phyloP scores from a whole-genome alignment of 2,888 invertebrate genomes.

The Miltochrista miniata region DNA sequence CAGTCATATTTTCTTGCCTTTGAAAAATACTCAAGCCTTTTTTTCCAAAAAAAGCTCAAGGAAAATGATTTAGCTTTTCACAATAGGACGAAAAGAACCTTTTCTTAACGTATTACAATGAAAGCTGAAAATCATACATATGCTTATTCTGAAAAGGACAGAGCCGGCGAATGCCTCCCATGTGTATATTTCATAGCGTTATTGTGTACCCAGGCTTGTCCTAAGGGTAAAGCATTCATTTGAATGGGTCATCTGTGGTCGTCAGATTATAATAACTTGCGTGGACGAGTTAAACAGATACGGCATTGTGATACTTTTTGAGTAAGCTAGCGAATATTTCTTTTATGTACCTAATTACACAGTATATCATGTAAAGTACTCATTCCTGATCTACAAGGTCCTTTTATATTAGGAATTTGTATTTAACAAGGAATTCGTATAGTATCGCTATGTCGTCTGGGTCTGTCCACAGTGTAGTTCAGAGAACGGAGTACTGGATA shows the following conservation, averaged over 20 bases:
- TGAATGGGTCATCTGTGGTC: conserved; percentile 47
- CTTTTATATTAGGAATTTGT: no score
- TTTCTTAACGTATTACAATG: conserved; percentile 50
- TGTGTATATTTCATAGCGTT: conserved; percentile 46
- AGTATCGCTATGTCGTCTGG: no score
- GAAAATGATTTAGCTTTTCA: conserved; percentile 45
- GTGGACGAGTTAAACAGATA: conserved; percentile 12
- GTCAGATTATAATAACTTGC: conserved; percentile 51
- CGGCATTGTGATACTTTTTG: background rate
- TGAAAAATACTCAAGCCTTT: conserved; percentile 31
- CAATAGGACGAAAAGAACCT: conserved; percentile 42
- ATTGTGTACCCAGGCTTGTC: conserved; percentile 44
- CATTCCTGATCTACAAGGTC: no score
- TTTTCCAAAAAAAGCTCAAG: conserved; percentile 24
- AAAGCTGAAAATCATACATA: conserved; percentile 50
- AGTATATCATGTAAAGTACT: no score
- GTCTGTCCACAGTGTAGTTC: no score
- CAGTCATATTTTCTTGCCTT: conserved; percentile 25
- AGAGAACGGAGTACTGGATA: no score
- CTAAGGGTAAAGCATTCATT: conserved; percentile 49
- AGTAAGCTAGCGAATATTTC: no score
- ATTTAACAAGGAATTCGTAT: no score
- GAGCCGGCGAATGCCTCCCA: conserved; percentile 48
- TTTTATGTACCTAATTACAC: no score
- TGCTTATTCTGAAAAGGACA: conserved; percentile 46